A percentile compares a stretch with the other conserved stretches of the same genome.
phyloP scores from a whole-genome alignment of 2,888 invertebrate species.

The Agapetus fuscipes region DNA sequence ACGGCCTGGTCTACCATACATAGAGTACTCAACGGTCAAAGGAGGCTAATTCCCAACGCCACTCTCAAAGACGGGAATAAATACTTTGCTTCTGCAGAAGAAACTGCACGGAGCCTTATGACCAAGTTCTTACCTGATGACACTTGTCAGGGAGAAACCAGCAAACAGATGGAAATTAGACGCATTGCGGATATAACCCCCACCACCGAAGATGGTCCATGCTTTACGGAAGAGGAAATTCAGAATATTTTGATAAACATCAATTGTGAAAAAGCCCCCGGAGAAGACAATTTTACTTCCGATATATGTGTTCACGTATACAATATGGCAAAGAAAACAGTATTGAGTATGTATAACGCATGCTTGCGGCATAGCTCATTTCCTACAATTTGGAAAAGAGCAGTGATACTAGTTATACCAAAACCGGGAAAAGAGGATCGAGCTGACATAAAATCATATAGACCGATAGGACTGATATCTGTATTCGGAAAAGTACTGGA shows the following conservation, averaged over 20 bases:
- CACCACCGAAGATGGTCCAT: background rate
- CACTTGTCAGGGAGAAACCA: background rate
- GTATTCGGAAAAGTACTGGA: too few relatives aligned
- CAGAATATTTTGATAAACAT: background rate
- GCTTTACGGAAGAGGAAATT: background rate
- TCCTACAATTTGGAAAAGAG: background rate
- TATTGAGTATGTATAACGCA: slow-evolving; percentile 1
- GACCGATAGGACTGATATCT: too few relatives aligned
- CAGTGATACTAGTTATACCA: too few relatives aligned
- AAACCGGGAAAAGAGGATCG: slow-evolving; percentile 3
- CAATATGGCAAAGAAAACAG: background rate
- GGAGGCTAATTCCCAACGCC: background rate
- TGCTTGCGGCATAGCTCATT: slow-evolving; percentile 1
- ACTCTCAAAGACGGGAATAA: background rate
- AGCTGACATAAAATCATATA: too few relatives aligned
- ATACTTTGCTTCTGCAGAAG: background rate
- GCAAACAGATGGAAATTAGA: background rate
- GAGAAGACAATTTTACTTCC: slow-evolving; percentile 1
- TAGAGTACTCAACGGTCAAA: slow-evolving; percentile 1
- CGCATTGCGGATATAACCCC: background rate
- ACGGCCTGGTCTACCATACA: slow-evolving; percentile 5
- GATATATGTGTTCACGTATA: slow-evolving; percentile 2
- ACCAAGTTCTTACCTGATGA: background rate
- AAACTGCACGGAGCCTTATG: background rate
- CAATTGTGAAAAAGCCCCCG: slow-evolving; percentile 1